Evolutionary conservation across 1,140 invertebrate species (phyloP), one percentile per base, ranked within the genome.

Genomic region (Cepaea nemoralis): DNA sequence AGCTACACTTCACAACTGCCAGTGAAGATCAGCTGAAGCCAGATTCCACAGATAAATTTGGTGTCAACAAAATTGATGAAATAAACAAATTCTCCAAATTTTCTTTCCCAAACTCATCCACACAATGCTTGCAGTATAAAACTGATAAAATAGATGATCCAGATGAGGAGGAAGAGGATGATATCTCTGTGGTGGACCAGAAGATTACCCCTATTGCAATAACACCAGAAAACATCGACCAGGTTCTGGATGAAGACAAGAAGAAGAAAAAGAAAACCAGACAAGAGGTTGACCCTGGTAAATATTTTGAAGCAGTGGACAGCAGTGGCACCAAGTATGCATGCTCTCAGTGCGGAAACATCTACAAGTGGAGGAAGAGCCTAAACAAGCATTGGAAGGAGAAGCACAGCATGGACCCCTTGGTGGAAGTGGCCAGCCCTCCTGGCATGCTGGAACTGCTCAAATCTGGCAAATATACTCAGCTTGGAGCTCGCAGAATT

Each of bases 311-410:
- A 83, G 87, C 76, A 3, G 84, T 87, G 39, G 88, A 90, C 82
- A 89, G 90, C 66, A 82, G 84, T 75, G 89, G 88, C 35, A 88
- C 88, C 0, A 92, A 92, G 80, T 92, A 89, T 87, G 90, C 90
- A 1, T 92, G 91, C 81, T 91, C 91, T 12, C 89, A 89, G 67
- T 92, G 91, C 86, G 91, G 90, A 0, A 92, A 91, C 84, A 87
- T 90, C 39, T 92, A 92, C 83, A 91, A 91, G 83, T 92, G 91
- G 90, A 82, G 90, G 55, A 92, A 92, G 75, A 90, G 89, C n/a
- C 82, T 92, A 0, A 92, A 91, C 82, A 92, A 92, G 83, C 91
- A 92, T 81, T 92, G 91, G 91, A 92, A 92, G 85, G 91, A 92
- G 76, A 92, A 92, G 76, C 91, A 92, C 83, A 87, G 84, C 80